phyloP scores from a whole-genome alignment of 2,888 invertebrate species.

The Lasioglossum zephyrum region DNA sequence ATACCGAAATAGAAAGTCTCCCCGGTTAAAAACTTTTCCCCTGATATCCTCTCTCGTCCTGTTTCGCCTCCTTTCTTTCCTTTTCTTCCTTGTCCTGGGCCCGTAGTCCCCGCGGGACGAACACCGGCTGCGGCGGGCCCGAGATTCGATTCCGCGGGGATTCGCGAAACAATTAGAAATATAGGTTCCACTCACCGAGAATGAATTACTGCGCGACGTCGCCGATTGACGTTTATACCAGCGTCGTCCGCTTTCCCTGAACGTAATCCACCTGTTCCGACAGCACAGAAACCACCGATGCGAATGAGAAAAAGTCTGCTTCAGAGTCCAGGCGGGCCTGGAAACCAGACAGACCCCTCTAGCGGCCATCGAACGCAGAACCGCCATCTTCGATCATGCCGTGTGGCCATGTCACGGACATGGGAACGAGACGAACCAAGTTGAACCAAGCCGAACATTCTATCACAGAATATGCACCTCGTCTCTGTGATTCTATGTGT shows the following conservation, averaged over 20 bases:
- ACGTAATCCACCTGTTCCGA: slow-evolving; percentile 75
- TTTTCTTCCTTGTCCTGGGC: background rate
- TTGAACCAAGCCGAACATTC: background rate
- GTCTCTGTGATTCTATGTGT: background rate
- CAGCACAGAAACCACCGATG: slow-evolving; percentile 73
- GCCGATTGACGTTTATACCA: slow-evolving; percentile 65
- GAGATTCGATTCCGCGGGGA: background rate
- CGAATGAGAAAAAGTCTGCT: slow-evolving; percentile 70
- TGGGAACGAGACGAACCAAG: background rate
- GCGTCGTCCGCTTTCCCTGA: slow-evolving; percentile 70
- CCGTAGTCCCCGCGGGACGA: background rate
- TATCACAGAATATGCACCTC: background rate
- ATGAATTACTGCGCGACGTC: slow-evolving; percentile 37
- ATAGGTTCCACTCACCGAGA: slow-evolving; percentile 64
- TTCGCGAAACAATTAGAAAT: slow-evolving; percentile 23
- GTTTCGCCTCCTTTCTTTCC: background rate
- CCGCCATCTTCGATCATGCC: slow-evolving; percentile 51
- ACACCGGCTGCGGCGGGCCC: slow-evolving; percentile 13
- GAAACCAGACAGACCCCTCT: slow-evolving; percentile 52
- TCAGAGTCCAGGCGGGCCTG: slow-evolving; percentile 54
- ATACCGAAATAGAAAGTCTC: slow-evolving; percentile 75
- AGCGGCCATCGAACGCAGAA: background rate
- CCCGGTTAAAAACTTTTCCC: slow-evolving; percentile 40
- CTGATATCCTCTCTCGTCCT: slow-evolving; percentile 20
- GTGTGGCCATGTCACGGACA: slow-evolving; percentile 19